phyloP scores from a whole-genome alignment of 2,113 vertebrate species.

The Myotis davidii region DNA sequence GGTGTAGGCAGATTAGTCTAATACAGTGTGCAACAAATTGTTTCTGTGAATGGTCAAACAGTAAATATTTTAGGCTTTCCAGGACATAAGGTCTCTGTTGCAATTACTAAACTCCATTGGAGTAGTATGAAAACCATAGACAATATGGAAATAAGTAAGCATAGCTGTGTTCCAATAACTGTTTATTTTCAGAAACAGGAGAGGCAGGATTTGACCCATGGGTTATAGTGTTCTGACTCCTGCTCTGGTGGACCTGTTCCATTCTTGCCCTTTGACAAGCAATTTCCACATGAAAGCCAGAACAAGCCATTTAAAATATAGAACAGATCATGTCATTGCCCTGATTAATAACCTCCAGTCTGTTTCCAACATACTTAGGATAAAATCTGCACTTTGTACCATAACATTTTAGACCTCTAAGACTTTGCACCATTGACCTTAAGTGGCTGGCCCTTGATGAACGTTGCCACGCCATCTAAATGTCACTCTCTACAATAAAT shows the following conservation, averaged over 20 bases:
- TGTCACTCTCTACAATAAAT: not conserved
- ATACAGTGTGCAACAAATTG: not conserved
- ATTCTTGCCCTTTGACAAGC: not conserved
- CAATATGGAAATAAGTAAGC: not conserved
- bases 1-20: not conserved
- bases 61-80: not conserved
- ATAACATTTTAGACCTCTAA: not conserved
- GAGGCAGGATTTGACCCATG: not conserved
- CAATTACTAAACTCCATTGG: not conserved
- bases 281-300: not conserved
- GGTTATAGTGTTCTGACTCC: not conserved
- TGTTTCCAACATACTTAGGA: not conserved
- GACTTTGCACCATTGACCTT: not conserved
- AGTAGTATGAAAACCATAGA: not conserved
- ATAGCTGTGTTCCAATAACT: not conserved
- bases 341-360: not conserved
- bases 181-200: slow-evolving; percentile 35
- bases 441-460: not conserved
- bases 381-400: not conserved
- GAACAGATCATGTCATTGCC: not conserved
- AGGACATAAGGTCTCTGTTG: not conserved
- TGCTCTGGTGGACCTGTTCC: not conserved
- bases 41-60: not conserved
- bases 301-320: not conserved
- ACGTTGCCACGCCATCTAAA: not conserved